Percentiles rank a stretch among this genome's conserved stretches.
These are phyloP conservation scores for Choristoneura rosaceana DNA, from an alignment of 2,888 invertebrate genomes.

Conservation along the genomic window DNA sequence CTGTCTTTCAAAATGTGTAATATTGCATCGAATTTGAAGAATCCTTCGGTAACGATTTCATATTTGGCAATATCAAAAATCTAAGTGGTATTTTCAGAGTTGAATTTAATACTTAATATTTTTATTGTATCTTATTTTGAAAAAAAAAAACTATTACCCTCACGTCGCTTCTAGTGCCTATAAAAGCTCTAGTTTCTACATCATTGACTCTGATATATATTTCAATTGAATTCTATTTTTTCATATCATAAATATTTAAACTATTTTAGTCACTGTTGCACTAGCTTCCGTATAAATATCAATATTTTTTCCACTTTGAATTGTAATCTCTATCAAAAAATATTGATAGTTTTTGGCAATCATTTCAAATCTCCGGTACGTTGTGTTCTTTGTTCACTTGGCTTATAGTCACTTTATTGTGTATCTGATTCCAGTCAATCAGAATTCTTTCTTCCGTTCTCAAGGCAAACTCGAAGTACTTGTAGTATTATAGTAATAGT, in stretches of 20 bases:
- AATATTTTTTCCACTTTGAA: neutral
- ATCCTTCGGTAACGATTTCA: neutral
- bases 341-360: neutral
- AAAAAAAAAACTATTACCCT: neutral
- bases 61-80: neutral
- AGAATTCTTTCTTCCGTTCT: neutral
- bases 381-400: neutral
- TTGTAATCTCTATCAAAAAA: neutral
- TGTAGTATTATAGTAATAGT: too few relatives aligned
- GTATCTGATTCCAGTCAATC: neutral
- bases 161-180: constrained; percentile 2
- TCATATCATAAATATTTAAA: constrained; percentile 16
- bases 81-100: neutral
- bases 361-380: neutral
- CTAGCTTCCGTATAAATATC: constrained; percentile 3
- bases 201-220: constrained; percentile 5
- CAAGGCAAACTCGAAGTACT: neutral
- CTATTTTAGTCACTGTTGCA: neutral
- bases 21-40: neutral
- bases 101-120: neutral
- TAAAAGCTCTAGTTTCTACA: neutral
- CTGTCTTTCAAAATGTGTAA: neutral
- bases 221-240: constrained; percentile 4
- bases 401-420: neutral
- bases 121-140: neutral